Percentiles rank a stretch among this genome's conserved stretches.
Conservation (phyloP, 2,113 vertebrate species). For the Chiloscyllium plagiosum region DNA sequence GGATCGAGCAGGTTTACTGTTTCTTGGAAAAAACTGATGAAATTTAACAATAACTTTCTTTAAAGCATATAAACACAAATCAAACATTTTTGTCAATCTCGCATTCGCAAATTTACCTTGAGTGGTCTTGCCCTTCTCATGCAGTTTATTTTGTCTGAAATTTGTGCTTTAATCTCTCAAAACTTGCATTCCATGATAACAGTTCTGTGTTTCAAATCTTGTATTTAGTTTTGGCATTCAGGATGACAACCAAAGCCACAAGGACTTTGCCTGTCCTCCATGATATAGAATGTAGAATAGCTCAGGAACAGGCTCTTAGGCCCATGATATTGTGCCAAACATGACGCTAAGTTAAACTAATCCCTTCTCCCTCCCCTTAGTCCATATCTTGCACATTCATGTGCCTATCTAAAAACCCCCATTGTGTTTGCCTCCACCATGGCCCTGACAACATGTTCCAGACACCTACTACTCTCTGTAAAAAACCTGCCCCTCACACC, state of each 20-base stretch:
- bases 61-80: not conserved
- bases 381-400: too few species aligned
- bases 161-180: not conserved
- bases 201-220: not conserved
- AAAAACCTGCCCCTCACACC: too few species aligned
- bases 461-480: too few species aligned
- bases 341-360: too few species aligned
- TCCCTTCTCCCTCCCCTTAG: too few species aligned
- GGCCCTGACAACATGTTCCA: too few species aligned
- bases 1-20: not conserved
- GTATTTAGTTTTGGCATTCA: not conserved
- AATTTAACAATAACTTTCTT: not conserved
- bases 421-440: too few species aligned
- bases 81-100: not conserved
- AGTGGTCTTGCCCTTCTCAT: not conserved
- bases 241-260: not conserved
- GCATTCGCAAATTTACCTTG: not conserved
- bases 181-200: not conserved
- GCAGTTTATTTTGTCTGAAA: not conserved
- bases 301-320: too few species aligned
- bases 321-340: too few species aligned
- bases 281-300: too few species aligned
- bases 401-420: too few species aligned
- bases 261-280: not conserved
- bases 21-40: not conserved